Evolutionary conservation across 2,113 vertebrate genomes (phyloP).

Genomic region (Cololabis saira): DNA sequence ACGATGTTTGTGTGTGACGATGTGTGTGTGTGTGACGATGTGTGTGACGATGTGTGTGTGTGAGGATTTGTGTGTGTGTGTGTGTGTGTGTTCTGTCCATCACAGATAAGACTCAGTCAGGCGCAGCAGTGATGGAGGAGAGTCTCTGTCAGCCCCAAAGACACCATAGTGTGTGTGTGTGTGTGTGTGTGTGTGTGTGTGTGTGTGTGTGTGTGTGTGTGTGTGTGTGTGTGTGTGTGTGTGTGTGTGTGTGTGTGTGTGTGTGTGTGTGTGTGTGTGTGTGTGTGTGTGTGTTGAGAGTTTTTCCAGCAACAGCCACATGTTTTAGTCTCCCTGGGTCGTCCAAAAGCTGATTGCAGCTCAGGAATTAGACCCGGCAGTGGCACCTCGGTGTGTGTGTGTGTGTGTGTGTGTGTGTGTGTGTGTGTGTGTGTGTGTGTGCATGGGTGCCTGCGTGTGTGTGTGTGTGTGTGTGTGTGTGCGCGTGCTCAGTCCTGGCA

Average conservation of each 20-base stretch:
- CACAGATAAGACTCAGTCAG: constrained; percentile 72
- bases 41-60: constrained; percentile 33
- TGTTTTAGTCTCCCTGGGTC: constrained; percentile 49
- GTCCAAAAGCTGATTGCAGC: constrained; percentile 57
- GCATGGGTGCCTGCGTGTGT: constrained; percentile 19
- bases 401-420: constrained; percentile 24
- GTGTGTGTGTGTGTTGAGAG: constrained; percentile 31
- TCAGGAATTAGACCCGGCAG: constrained; percentile 56
- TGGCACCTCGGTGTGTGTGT: constrained; percentile 26
- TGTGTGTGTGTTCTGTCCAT: constrained; percentile 56
- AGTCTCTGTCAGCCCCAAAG: constrained; percentile 53
- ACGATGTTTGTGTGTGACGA: constrained; percentile 7
- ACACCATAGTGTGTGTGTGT: constrained; percentile 13
- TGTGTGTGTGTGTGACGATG: too few relatives aligned
- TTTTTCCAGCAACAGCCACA: constrained; percentile 19
- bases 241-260: constrained; percentile 25
- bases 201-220: background rate
- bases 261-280: too few relatives aligned
- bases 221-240: too few relatives aligned
- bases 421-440: constrained; percentile 21
- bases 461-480: constrained; percentile 12
- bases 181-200: constrained; percentile 20
- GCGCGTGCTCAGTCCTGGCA: constrained; percentile 38
- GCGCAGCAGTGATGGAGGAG: constrained; percentile 60
- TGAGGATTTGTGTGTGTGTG: background rate